Base-by-base conservation (phyloP, 2,113 vertebrate species). In the Chitala chitala region DNA sequence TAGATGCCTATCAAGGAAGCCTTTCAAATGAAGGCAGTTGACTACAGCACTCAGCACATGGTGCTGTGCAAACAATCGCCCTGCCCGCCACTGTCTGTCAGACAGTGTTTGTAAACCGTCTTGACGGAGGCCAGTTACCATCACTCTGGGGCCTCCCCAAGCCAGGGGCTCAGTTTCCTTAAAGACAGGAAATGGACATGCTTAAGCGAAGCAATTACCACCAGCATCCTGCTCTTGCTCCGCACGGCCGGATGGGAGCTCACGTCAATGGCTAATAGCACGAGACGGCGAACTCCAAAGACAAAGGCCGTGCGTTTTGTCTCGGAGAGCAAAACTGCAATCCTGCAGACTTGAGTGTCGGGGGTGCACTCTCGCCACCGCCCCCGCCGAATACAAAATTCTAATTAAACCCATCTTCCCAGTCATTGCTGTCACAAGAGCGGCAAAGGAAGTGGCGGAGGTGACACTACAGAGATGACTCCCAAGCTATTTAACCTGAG, bases 61-160 rank as follows among this genome's bases (percentile, higher is more conserved):
- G n/a, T 7, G 58, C 17, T 50, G 20, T 36, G 31, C 55, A 75
- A 74, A 74, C 72, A 65, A 10, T 17, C 38, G 73, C 42, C 48
- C 22, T 55, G 33, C 24, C 53, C 20, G 22, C 7, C 4, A n/a
- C 22, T 1, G 22, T 48, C 22, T 55, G 46, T 20, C 24, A 46
- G 15, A 69, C 64, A 33, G 13, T 69, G 59, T 74, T 53, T 66
- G 58, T 64, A 74, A 51, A 64, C 58, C 6, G 20, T 26, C 15
- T 20, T 22, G 50, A 65, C 46, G 38, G 59, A 74, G 55, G 20
- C 63, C 50, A 54, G 44, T 66, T 44, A 40, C 29, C 24, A 29
- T 26, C 46, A 22, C 20, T 46, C 8, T 0, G 24, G 15, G 5
- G 15, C n/a, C 50, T n/a, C 29, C 29, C 40, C 9, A 54, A 65